phyloP scores from a whole-genome alignment of 2,113 vertebrate species.

The Cnemophilus loriae region DNA sequence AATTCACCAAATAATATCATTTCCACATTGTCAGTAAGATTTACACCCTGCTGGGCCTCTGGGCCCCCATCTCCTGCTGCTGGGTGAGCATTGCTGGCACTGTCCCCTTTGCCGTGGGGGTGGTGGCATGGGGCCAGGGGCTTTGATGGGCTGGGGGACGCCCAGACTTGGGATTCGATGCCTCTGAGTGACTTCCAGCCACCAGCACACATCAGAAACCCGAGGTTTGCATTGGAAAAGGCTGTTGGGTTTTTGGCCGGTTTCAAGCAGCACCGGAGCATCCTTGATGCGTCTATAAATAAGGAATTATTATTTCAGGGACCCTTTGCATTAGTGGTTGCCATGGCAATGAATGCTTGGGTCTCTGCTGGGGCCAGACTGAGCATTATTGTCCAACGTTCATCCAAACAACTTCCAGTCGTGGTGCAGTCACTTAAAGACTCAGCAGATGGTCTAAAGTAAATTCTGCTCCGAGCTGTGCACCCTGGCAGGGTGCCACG shows the following conservation, averaged over 20 bases:
- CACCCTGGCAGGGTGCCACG: neutral
- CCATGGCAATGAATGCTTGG: slow-evolving; percentile 59
- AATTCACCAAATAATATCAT: neutral
- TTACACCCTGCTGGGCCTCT: neutral
- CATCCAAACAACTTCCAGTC: slow-evolving; percentile 6
- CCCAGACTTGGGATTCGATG: neutral
- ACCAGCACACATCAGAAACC: neutral
- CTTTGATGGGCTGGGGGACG: neutral
- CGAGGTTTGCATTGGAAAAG: neutral
- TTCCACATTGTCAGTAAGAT: neutral
- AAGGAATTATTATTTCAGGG: slow-evolving; percentile 71
- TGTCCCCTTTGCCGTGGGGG: neutral
- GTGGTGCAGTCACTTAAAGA: slow-evolving; percentile 1
- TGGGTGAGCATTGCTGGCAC: neutral
- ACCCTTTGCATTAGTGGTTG: slow-evolving; percentile 70
- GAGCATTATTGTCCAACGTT: neutral
- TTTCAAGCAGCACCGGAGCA: neutral
- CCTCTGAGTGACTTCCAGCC: neutral
- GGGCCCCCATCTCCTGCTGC: neutral
- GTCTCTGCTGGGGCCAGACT: slow-evolving; percentile 47
- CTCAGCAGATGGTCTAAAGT: slow-evolving; percentile 46
- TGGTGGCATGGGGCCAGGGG: neutral
- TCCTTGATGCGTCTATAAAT: slow-evolving; percentile 22
- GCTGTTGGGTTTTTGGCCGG: neutral
- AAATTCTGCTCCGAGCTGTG: neutral